These are phyloP conservation scores for Dreissena polymorpha DNA, from an alignment of 1,140 invertebrate genomes.

Conservation along the genomic window DNA sequence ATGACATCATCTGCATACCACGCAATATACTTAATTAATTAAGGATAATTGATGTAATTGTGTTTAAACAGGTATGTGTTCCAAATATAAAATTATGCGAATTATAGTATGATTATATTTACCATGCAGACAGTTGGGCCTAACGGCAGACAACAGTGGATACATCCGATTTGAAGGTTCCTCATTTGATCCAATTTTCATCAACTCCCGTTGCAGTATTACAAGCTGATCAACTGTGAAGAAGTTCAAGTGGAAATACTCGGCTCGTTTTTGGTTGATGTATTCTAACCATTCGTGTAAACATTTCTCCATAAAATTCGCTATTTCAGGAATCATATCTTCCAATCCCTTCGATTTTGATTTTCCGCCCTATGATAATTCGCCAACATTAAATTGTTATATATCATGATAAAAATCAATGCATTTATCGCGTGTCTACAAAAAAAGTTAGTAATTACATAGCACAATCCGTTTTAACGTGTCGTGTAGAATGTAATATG, in stretches of 20 bases:
- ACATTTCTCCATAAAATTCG: slow-evolving; percentile 71
- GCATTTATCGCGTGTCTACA: too few species aligned
- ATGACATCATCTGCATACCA: too few species aligned
- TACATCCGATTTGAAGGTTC: slow-evolving; percentile 58
- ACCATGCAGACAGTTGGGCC: slow-evolving; percentile 57
- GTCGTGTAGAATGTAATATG: background rate
- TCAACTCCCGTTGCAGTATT: slow-evolving; percentile 69
- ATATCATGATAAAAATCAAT: too few species aligned
- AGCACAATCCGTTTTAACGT: background rate
- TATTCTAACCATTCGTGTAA: slow-evolving; percentile 69
- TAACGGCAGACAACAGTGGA: slow-evolving; percentile 63
- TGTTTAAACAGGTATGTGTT: too few species aligned
- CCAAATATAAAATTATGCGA: too few species aligned
- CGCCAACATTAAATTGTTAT: background rate
- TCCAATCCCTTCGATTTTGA: slow-evolving; percentile 2
- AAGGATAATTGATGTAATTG: too few species aligned
- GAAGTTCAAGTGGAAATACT: slow-evolving; percentile 69
- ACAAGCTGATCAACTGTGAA: slow-evolving; percentile 74
- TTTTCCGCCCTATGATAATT: background rate
- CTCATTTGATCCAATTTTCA: slow-evolving; percentile 52
- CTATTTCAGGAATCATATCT: slow-evolving; percentile 58
- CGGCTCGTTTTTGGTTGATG: slow-evolving; percentile 62
- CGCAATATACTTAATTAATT: too few species aligned
- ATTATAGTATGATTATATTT: too few species aligned
- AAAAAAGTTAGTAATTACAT: background rate